Evolutionary conservation across 2,888 invertebrate species (phyloP).

Genomic region (Tetragnatha montana): DNA sequence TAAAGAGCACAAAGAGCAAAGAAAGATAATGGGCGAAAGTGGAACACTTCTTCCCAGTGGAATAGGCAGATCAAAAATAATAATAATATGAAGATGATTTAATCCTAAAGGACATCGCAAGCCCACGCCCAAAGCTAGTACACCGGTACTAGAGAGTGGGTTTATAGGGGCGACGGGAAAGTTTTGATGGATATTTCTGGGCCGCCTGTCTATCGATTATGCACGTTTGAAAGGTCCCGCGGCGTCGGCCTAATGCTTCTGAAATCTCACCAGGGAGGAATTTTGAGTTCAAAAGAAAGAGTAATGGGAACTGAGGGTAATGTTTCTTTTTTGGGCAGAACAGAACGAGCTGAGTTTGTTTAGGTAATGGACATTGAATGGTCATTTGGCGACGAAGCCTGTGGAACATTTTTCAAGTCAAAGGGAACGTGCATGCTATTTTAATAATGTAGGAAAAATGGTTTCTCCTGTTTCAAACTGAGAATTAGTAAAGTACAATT

Average conservation of each 20-base stretch:
- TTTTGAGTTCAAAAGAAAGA: not conserved
- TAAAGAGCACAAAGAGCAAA: not conserved
- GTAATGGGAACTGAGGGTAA: not conserved
- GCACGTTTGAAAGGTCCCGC: constrained; percentile 6
- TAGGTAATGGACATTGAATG: not conserved
- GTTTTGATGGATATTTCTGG: constrained; percentile 9
- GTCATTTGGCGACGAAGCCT: not conserved
- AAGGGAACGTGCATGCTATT: too few relatives aligned
- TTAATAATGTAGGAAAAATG: too few relatives aligned
- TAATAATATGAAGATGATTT: constrained; percentile 3
- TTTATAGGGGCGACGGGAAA: constrained; percentile 9
- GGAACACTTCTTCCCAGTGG: constrained; percentile 8
- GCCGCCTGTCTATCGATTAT: constrained; percentile 24
- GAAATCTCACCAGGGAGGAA: not conserved
- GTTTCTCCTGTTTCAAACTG: too few relatives aligned
- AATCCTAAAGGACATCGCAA: not conserved
- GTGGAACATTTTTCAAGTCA: too few relatives aligned
- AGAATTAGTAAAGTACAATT: too few relatives aligned
- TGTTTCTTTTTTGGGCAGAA: too few relatives aligned
- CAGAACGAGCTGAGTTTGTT: too few relatives aligned
- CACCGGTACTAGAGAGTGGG: constrained; percentile 6
- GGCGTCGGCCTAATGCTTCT: constrained; percentile 19
- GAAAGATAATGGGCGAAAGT: not conserved
- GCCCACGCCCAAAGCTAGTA: constrained; percentile 60
- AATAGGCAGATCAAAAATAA: constrained; percentile 26